Percentiles rank a stretch among this genome's conserved stretches.
phyloP scores from a whole-genome alignment of 2,113 vertebrate species.

The Microcebus griseorufus region DNA sequence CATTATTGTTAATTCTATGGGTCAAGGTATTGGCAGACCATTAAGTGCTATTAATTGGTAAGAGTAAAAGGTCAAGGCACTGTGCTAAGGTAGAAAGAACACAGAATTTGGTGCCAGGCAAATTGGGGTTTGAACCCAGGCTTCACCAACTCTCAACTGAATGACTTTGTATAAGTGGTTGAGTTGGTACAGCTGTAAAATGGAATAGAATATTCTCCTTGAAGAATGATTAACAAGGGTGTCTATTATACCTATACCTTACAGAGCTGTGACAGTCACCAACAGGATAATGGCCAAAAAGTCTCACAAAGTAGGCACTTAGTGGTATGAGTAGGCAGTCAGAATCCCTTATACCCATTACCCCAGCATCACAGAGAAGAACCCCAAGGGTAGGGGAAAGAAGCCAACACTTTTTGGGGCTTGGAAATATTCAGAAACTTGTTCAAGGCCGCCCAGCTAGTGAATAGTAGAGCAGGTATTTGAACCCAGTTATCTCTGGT shows the following conservation, averaged over 20 bases:
- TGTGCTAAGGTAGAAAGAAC: neutral
- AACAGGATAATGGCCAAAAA: neutral
- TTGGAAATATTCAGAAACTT: slow-evolving; percentile 9
- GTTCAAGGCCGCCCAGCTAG: neutral
- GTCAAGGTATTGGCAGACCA: neutral
- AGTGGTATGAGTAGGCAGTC: neutral
- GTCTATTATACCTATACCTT: slow-evolving; percentile 10
- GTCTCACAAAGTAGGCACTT: neutral
- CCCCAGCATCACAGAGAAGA: neutral
- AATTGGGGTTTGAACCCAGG: neutral
- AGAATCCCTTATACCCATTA: neutral
- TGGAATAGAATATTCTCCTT: slow-evolving; percentile 4
- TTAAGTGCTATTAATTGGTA: neutral
- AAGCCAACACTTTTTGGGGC: neutral
- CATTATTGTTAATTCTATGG: neutral
- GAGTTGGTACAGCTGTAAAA: slow-evolving; percentile 32
- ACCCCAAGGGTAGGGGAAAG: neutral
- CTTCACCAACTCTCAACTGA: slow-evolving; percentile 6
- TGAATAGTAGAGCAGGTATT: neutral
- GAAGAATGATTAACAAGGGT: neutral
- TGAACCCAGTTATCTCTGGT: neutral
- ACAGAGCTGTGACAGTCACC: neutral
- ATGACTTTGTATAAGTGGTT: neutral
- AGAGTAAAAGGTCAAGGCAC: neutral
- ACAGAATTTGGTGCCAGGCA: neutral